Conservation (phyloP, 2,797 vertebrate species). For the Cossypha polioptera region DNA sequence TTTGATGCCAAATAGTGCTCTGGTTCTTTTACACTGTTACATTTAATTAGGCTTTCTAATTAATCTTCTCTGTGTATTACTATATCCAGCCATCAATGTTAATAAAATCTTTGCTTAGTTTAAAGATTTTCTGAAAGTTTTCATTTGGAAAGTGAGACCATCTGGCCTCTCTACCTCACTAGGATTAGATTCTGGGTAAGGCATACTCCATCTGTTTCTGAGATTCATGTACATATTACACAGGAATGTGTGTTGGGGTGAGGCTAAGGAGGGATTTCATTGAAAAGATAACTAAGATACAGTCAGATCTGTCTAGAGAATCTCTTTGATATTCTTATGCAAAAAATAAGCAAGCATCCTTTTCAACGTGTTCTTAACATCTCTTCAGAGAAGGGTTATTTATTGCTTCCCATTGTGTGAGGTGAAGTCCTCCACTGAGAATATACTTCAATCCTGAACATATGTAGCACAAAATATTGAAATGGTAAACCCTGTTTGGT, state of each 20-base stretch:
- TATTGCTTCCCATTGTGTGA: neutral
- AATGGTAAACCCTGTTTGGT: neutral
- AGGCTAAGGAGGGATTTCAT: slow-evolving; percentile 17
- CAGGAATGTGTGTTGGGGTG: neutral
- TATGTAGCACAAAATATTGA: neutral
- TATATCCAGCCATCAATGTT: slow-evolving; percentile 61
- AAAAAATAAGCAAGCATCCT: neutral
- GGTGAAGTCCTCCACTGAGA: neutral
- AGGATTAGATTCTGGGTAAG: slow-evolving; percentile 55
- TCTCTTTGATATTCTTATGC: neutral
- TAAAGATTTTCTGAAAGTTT: slow-evolving; percentile 68
- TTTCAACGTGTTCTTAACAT: neutral
- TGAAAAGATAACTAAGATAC: slow-evolving; percentile 2
- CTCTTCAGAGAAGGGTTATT: neutral
- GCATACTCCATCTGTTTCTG: slow-evolving; percentile 65
- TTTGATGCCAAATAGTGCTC: slow-evolving; percentile 52
- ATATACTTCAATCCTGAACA: neutral
- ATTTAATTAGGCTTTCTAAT: slow-evolving; percentile 71
- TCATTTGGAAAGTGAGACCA: slow-evolving; percentile 66
- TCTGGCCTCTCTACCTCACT: slow-evolving; percentile 61
- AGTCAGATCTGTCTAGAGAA: neutral
- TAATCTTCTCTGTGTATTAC: slow-evolving; percentile 67
- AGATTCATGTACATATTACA: slow-evolving; percentile 34
- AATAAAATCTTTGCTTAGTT: slow-evolving; percentile 72
- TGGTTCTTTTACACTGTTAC: slow-evolving; percentile 53